phyloP scores from a whole-genome alignment of 2,888 invertebrate genomes.

The Dasysyrphus albostriatus region DNA sequence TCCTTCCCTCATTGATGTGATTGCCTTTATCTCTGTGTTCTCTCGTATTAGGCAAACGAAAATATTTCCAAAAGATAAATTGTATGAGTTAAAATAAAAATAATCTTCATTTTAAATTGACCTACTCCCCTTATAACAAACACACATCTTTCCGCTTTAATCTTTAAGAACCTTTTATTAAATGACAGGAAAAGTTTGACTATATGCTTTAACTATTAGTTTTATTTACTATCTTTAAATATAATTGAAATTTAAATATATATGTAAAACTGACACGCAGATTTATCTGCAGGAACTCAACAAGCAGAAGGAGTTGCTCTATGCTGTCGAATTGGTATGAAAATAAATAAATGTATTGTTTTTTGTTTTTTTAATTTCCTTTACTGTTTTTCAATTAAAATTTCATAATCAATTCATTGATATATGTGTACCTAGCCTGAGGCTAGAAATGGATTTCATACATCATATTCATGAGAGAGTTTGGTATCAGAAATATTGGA shows the following conservation, averaged over 20 bases:
- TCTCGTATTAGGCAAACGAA: background rate
- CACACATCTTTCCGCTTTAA: background rate
- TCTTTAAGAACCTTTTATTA: constrained; percentile 5
- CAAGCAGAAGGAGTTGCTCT: constrained; percentile 92
- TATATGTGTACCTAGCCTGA: background rate
- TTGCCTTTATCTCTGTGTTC: background rate
- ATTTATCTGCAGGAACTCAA: constrained; percentile 95
- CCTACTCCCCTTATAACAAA: background rate
- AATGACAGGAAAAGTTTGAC: constrained; percentile 45
- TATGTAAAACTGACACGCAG: constrained; percentile 86
- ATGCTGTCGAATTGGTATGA: constrained; percentile 93
- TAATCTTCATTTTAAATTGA: background rate
- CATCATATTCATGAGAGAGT: background rate
- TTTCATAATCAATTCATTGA: background rate
- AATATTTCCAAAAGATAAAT: no score
- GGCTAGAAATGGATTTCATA: background rate
- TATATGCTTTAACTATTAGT: constrained; percentile 71
- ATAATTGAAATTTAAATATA: constrained; percentile 47
- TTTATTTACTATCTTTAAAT: constrained; percentile 59
- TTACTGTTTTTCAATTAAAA: background rate
- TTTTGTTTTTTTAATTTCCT: background rate
- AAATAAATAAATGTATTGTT: background rate
- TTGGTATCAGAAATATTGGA: background rate
- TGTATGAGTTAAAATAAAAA: background rate
- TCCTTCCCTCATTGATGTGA: background rate